Evolutionary conservation across 2,888 invertebrate genomes (phyloP).

Genomic region (Eupithecia inturbata): DNA sequence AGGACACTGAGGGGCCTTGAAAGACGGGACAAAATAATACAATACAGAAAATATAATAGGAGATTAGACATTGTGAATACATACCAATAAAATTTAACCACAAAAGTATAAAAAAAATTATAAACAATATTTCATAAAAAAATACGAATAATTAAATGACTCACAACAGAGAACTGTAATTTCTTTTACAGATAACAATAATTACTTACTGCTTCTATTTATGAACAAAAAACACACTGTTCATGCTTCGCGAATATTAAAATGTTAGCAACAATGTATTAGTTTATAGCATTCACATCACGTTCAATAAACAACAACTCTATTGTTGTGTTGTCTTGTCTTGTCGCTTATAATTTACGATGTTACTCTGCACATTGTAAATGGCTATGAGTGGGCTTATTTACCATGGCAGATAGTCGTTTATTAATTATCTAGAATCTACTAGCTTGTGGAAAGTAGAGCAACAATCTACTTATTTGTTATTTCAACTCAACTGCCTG

Average conservation of each 20-base stretch:
- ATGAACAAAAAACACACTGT: neutral
- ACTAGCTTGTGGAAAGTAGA: neutral
- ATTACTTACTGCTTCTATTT: neutral
- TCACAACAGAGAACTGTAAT: neutral
- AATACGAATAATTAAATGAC: neutral
- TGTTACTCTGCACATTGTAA: neutral
- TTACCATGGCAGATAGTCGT: neutral
- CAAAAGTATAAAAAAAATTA: no score
- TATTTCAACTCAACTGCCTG: neutral
- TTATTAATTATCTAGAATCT: neutral
- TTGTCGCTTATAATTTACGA: constrained; percentile 10
- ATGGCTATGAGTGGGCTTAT: neutral
- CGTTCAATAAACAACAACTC: constrained; percentile 12
- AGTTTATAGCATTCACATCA: constrained; percentile 17
- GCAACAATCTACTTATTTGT: neutral
- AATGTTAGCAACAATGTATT: constrained; percentile 3
- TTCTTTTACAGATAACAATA: neutral
- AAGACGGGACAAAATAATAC: no score
- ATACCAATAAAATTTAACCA: no score
- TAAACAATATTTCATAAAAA: no score
- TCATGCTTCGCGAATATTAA: neutral
- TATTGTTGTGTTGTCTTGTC: constrained; percentile 27
- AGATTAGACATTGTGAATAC: no score
- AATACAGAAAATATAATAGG: no score
- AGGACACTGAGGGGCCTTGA: no score